Conservation (phyloP, 2,888 invertebrate genomes). For the Eupithecia subfuscata region DNA sequence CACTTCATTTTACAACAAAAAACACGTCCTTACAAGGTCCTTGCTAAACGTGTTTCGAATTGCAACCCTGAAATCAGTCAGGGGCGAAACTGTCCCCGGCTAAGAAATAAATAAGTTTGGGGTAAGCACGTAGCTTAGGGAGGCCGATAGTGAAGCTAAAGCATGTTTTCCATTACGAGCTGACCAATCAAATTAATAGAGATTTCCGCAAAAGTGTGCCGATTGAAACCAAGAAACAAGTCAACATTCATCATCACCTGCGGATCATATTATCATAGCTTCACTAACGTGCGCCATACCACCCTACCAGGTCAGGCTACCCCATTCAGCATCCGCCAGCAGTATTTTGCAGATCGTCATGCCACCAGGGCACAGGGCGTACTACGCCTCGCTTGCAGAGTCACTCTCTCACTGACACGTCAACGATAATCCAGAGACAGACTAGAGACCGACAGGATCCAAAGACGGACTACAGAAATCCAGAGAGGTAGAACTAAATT, state of each 20-base stretch:
- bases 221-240: background rate
- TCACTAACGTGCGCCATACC: background rate
- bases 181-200: conserved; percentile 16
- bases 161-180: conserved; percentile 31
- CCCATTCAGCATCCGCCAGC: background rate
- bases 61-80: conserved; percentile 54
- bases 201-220: background rate
- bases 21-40: conserved; percentile 21
- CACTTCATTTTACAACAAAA: conserved; percentile 34
- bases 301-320: background rate
- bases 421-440: background rate
- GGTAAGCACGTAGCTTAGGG: conserved; percentile 44
- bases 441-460: background rate
- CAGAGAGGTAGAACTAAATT: background rate
- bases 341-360: background rate
- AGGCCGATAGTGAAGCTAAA: conserved; percentile 33
- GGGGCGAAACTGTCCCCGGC: conserved; percentile 45
- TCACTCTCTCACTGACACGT: background rate
- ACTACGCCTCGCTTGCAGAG: background rate
- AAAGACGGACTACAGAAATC: background rate
- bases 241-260: background rate
- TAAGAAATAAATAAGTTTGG: conserved; percentile 53
- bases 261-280: background rate
- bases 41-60: conserved; percentile 55
- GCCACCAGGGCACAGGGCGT: background rate